Evolutionary conservation across 2,797 vertebrate species (phyloP), one percentile per base, ranked within the genome.

Genomic region (Hoplostethus atlanticus): DNA sequence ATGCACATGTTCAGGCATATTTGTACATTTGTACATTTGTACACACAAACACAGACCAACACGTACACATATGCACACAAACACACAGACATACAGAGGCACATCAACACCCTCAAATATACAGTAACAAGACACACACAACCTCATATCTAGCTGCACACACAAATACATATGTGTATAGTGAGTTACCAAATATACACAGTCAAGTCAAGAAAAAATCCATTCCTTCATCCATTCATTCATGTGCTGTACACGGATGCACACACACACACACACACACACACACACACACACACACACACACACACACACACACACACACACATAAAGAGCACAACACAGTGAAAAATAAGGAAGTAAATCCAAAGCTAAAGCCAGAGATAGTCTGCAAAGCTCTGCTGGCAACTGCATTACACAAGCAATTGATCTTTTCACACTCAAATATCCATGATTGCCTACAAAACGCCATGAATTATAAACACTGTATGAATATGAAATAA

Each of bases 361-460:
- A 64, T 61, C 62, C 16, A 34, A 68, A 64, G 46, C 75, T 55
- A 38, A 52, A 69, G 36, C 15, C 6, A 3, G 16, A 54, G 46
- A 47, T 64, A 9, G 50, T 34, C 25, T 34, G 16, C 38, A 64
- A 40, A 73, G 77, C 57, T 72, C 58, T 61, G 46, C 34, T 9
- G 58, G 42, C 56, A 69, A 44, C 30, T 52, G 44, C 38, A 63
- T 61, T 28, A 52, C 1, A 30, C 57, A 61, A 50, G 53, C 58
- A 64, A 55, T 54, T 70, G 58, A 72, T 73, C 16, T 61, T 60
- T 64, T 52, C 17, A 30, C 17, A 44, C 51, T 78, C 55, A 77
- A 61, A 61, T 77, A 81, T 69, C 74, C 17, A 71, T 51, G 16
- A 38, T 62, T 54, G 36, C 40, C 70, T 38, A 3, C 66, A 66